phyloP scores from a whole-genome alignment of 2,888 invertebrate genomes.

The Lottia scabra region DNA sequence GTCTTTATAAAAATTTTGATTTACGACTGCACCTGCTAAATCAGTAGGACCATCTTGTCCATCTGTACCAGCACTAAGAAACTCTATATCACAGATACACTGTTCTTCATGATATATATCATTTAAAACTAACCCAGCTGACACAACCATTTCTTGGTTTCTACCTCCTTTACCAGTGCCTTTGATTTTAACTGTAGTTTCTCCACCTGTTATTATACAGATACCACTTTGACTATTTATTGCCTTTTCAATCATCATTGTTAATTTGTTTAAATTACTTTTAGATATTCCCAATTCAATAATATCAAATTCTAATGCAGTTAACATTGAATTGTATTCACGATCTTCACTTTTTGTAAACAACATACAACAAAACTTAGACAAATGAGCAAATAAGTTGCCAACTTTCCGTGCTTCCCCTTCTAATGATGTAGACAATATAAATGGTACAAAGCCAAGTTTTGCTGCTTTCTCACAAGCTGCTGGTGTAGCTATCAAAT shows the following conservation, averaged over 20 bases:
- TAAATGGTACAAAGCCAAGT: conserved; percentile 75
- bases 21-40: conserved; percentile 88
- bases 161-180: conserved; percentile 88
- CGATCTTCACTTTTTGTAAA: conserved; percentile 32
- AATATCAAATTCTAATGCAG: conserved; percentile 50
- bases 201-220: conserved; percentile 88
- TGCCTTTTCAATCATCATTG: conserved; percentile 44
- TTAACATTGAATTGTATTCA: conserved; percentile 30
- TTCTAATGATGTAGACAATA: conserved; percentile 78
- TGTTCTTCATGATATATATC: neutral
- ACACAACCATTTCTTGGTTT: conserved; percentile 92
- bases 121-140: conserved; percentile 72
- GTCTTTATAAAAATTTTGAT: conserved; percentile 71
- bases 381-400: conserved; percentile 53
- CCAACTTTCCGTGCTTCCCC: conserved; percentile 76
- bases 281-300: conserved; percentile 43
- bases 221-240: conserved; percentile 40
- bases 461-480: conserved; percentile 74
- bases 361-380: conserved; percentile 46
- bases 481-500: conserved; percentile 77
- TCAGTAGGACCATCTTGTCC: conserved; percentile 97
- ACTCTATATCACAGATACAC: conserved; percentile 70
- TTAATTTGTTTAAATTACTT: conserved; percentile 43
- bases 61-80: conserved; percentile 93
- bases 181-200: conserved; percentile 86